A percentile compares a stretch with the other conserved stretches of the same genome.
These are phyloP conservation scores for Hypotaenidia okinawae DNA, from an alignment of 2,797 vertebrate genomes.

Conservation along the genomic window DNA sequence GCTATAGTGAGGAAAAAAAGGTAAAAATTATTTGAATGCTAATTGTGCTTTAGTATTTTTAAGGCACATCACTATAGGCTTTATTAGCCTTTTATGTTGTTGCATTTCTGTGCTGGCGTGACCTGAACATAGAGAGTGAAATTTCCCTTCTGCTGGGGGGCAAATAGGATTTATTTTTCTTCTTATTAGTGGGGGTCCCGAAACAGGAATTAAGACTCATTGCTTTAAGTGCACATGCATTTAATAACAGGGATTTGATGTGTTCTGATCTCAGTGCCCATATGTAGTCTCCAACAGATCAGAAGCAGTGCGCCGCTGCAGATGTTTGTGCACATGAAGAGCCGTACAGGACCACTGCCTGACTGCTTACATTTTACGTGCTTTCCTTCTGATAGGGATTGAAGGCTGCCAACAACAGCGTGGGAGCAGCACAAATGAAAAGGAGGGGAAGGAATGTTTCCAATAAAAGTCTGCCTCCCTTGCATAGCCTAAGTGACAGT, in stretches of 20 bases:
- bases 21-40: neutral
- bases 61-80: neutral
- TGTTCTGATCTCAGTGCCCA: constrained; percentile 34
- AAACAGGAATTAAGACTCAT: constrained; percentile 28
- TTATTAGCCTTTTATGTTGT: neutral
- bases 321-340: constrained; percentile 27
- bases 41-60: neutral
- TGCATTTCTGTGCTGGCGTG: neutral
- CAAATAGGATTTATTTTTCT: neutral
- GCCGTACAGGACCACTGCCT: constrained; percentile 14
- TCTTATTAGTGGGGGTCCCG: neutral
- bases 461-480: constrained; percentile 51
- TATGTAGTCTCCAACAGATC: constrained; percentile 34
- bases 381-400: constrained; percentile 39
- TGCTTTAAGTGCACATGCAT: constrained; percentile 34
- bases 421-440: constrained; percentile 49
- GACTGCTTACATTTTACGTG: constrained; percentile 24
- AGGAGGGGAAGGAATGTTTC: constrained; percentile 46
- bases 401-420: constrained; percentile 49
- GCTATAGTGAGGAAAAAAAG: neutral
- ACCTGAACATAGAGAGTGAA: neutral
- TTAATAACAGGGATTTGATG: constrained; percentile 43
- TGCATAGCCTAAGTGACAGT: constrained; percentile 18
- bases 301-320: constrained; percentile 58
- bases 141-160: constrained; percentile 10